Evolutionary conservation across 2,113 vertebrate genomes (phyloP).

Genomic region (Dascyllus trimaculatus): DNA sequence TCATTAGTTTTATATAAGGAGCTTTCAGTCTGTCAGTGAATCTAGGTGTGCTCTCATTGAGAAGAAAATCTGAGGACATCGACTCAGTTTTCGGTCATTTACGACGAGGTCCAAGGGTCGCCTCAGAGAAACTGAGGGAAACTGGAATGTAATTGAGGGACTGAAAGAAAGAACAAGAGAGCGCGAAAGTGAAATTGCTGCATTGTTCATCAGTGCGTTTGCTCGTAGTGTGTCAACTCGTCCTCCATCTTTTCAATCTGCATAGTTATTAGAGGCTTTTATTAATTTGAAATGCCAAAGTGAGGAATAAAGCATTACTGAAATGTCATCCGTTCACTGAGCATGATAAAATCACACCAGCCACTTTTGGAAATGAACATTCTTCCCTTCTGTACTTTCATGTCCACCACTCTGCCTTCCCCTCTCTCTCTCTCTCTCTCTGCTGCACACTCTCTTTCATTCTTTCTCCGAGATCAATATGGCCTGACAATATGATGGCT

Average conservation of each 20-base stretch:
- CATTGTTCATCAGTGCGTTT: constrained; percentile 70
- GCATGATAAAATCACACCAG: constrained; percentile 74
- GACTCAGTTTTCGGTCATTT: constrained; percentile 26
- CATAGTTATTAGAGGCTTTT: constrained; percentile 80
- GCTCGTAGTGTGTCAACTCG: constrained; percentile 69
- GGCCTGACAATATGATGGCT: constrained; percentile 77
- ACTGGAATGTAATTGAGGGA: constrained; percentile 67
- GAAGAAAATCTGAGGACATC: constrained; percentile 43
- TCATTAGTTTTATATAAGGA: constrained; percentile 48
- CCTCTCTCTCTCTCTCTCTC: constrained; percentile 25
- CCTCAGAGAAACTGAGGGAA: constrained; percentile 63
- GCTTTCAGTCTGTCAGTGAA: constrained; percentile 31
- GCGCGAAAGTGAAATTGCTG: constrained; percentile 57
- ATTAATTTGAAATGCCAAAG: constrained; percentile 83
- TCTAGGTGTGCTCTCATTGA: constrained; percentile 27
- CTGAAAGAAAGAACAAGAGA: constrained; percentile 34
- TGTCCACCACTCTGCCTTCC: constrained; percentile 23
- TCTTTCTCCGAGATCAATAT: constrained; percentile 71
- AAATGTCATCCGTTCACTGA: constrained; percentile 80
- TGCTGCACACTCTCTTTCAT: constrained; percentile 48
- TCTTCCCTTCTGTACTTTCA: constrained; percentile 43
- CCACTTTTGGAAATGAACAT: constrained; percentile 57
- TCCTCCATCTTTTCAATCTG: constrained; percentile 72
- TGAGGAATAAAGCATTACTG: constrained; percentile 74
- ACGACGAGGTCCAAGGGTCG: constrained; percentile 63